These are phyloP conservation scores for Meloidogyne hapla DNA, from an alignment of 1,140 invertebrate species.

Conservation along the genomic window DNA sequence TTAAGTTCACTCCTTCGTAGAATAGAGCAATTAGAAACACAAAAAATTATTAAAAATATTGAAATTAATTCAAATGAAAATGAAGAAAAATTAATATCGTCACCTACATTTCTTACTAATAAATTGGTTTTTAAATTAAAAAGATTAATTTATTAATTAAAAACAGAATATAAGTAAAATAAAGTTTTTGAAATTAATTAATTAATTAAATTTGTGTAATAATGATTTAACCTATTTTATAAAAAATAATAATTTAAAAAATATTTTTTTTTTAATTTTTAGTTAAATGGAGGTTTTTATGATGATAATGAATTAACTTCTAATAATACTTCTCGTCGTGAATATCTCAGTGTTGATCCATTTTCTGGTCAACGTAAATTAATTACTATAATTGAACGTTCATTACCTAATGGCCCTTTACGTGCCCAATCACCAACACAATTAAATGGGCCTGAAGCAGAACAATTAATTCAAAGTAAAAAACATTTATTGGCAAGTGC, in stretches of 20 bases:
- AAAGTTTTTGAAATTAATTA: too few relatives aligned
- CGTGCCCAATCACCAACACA: too few relatives aligned
- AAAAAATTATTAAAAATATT: constrained; percentile 14
- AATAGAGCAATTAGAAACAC: constrained; percentile 55
- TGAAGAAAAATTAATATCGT: background rate
- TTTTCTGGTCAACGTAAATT: constrained; percentile 53
- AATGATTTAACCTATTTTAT: too few relatives aligned
- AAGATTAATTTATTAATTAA: background rate
- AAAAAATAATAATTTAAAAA: background rate
- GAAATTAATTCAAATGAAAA: background rate
- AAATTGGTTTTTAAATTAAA: background rate
- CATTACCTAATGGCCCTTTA: constrained; percentile 40
- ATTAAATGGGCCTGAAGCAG: background rate
- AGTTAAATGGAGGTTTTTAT: too few relatives aligned
- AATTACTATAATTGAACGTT: constrained; percentile 53
- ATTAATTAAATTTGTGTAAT: too few relatives aligned
- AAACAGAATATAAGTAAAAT: background rate
- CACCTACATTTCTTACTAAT: too few relatives aligned
- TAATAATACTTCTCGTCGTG: constrained; percentile 35
- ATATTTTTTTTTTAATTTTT: background rate
- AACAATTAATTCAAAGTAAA: constrained; percentile 12
- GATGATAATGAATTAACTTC: background rate
- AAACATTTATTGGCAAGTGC: constrained; percentile 24
- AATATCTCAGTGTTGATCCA: constrained; percentile 51
- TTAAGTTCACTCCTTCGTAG: constrained; percentile 50